Base-by-base conservation (phyloP, 2,113 vertebrate genomes). In the Martes martes region DNA sequence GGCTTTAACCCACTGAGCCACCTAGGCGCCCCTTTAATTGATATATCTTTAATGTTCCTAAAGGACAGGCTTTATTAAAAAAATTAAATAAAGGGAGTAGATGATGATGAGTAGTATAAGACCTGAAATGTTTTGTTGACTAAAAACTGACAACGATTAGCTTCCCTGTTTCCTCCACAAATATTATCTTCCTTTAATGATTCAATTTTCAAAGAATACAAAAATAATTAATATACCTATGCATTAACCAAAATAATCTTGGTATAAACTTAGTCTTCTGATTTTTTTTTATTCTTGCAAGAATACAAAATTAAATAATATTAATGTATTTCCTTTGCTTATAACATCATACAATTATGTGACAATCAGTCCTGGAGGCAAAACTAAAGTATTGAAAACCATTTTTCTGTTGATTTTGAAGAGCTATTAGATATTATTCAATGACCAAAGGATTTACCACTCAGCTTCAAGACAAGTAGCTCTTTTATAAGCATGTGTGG, bases 401-500 rank as follows among this genome's bases (percentile, higher is more conserved):
- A 1, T 91, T 82, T 98, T 92, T 98, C 59, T 89, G 57, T 89
- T 67, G 26, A 91, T 69, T 31, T 15, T 90, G 74, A 93, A 89
- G n/a, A 31, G 36, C 42, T 97, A 69, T 71, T 78, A 52, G n/a
- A 8, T 91, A 84, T 52, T 94, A 33, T 94, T 98, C 71, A 80
- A 93, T 96, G 78, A 57, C 47, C 78, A 93, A 96, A 96, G 95
- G 89, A 52, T 93, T 91, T 97, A 96, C 50, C 21, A 96, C 9
- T 97, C 57, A 89, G 78, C 96, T 98, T 92, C 91, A 97, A 98
- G 69, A 97, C 45, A 96, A 52, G 36, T 23, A 94, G 73, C 74
- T 89, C 85, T 96, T 98, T 98, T 85, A 95, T 95, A 71, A 92
- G 3, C 82, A 91, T 88, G 81, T 80, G 31, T 90, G 81, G 36